Evolutionary conservation across 2,888 invertebrate species (phyloP).

Genomic region (Epiperipatus broadwayi): DNA sequence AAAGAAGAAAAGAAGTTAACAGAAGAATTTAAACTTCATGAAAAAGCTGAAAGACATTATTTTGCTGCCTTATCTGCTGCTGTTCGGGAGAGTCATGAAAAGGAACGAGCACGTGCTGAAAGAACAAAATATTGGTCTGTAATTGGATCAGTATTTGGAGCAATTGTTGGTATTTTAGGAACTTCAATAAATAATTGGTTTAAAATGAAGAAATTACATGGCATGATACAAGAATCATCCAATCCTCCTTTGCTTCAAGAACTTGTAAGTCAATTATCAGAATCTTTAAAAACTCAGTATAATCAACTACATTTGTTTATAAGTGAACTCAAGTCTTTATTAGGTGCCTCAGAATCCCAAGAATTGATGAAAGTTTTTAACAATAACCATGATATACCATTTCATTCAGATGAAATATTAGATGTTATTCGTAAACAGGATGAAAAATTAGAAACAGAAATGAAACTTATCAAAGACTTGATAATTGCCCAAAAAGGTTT

Average conservation of each 20-base stretch:
- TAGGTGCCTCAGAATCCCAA: constrained; percentile 5
- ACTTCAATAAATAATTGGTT: constrained; percentile 44
- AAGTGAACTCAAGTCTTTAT: constrained; percentile 16
- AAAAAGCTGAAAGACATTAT: constrained; percentile 50
- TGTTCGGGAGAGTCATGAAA: constrained; percentile 59
- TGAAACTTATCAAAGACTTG: constrained; percentile 21
- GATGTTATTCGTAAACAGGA: constrained; percentile 19
- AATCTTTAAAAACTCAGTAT: constrained; percentile 15
- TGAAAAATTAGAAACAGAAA: constrained; percentile 19
- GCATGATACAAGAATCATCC: constrained; percentile 37
- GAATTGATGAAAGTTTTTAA: constrained; percentile 3
- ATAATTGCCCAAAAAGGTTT: constrained; percentile 11
- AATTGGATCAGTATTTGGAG: constrained; percentile 47
- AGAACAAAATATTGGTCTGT: constrained; percentile 66
- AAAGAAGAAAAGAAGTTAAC: constrained; percentile 34
- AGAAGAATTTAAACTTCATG: constrained; percentile 41
- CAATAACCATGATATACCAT: constrained; percentile 4
- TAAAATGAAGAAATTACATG: constrained; percentile 43
- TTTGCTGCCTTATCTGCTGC: constrained; percentile 53
- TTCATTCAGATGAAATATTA: constrained; percentile 13
- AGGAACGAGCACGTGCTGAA: constrained; percentile 58
- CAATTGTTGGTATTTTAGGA: constrained; percentile 41
- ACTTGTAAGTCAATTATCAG: constrained; percentile 17
- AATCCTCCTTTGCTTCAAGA: constrained; percentile 15
- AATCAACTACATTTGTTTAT: constrained; percentile 18